Percentiles rank a stretch among this genome's conserved stretches.
Evolutionary conservation across 1,140 invertebrate species (phyloP).

Genomic region (Octopus sinensis): DNA sequence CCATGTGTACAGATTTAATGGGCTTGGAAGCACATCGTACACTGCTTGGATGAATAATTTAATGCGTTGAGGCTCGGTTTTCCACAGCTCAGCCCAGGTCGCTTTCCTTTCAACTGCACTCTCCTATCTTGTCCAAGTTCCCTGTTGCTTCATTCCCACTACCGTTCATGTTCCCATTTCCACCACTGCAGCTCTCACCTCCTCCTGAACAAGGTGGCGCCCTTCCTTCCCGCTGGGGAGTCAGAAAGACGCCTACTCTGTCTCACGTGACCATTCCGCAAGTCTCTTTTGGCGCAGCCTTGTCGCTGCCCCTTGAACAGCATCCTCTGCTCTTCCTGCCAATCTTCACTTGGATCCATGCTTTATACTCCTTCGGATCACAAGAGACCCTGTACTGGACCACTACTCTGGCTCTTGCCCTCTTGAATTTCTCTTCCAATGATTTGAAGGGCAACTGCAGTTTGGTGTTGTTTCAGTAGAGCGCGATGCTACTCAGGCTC

Average conservation of each 20-base stretch:
- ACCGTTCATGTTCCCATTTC: background rate
- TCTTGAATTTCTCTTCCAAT: background rate
- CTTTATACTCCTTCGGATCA: background rate
- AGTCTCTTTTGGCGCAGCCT: background rate
- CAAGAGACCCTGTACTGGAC: background rate
- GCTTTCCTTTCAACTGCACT: background rate
- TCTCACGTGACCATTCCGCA: background rate
- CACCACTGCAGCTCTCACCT: background rate
- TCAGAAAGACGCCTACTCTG: background rate
- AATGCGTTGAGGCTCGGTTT: background rate
- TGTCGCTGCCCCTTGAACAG: background rate
- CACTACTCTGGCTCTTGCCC: background rate
- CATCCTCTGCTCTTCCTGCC: background rate
- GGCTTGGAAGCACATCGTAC: background rate
- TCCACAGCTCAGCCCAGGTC: background rate
- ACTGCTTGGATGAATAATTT: background rate
- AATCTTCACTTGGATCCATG: background rate
- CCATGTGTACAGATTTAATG: background rate
- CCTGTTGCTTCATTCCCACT: background rate
- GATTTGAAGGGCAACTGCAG: background rate
- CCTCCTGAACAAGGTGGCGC: constrained; percentile 8
- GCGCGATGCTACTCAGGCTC: background rate
- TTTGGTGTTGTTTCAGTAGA: background rate
- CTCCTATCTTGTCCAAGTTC: background rate
- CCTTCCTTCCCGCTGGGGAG: background rate